These are phyloP conservation scores for Drosophila watanabei DNA, from an alignment of 1,140 invertebrate genomes.

Conservation along the genomic window DNA sequence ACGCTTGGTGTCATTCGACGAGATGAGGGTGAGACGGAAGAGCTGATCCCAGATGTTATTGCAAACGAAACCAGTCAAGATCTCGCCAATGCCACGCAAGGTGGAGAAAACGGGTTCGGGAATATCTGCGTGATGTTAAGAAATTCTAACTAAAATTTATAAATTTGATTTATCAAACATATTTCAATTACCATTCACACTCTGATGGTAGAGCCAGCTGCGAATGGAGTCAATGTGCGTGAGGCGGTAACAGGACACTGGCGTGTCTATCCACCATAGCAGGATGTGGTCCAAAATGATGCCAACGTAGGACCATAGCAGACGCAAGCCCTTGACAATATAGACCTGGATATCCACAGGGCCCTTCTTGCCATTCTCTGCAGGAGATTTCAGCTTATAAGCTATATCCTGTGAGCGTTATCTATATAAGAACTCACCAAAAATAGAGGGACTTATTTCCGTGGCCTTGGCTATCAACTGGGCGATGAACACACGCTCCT, in stretches of 20 bases:
- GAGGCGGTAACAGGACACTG: constrained; percentile 89
- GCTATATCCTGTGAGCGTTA: neutral
- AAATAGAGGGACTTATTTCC: constrained; percentile 79
- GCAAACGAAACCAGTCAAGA: constrained; percentile 91
- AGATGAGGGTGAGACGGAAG: constrained; percentile 86
- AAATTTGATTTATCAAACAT: too few species aligned
- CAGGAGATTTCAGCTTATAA: too few species aligned
- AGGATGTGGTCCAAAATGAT: constrained; percentile 91
- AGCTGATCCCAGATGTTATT: constrained; percentile 91
- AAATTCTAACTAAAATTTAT: neutral
- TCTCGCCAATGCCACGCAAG: constrained; percentile 90
- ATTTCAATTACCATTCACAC: constrained; percentile 86
- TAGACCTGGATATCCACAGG: constrained; percentile 67
- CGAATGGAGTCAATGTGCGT: constrained; percentile 90
- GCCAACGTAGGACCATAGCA: constrained; percentile 91
- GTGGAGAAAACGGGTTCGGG: constrained; percentile 89
- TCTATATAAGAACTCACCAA: constrained; percentile 49
- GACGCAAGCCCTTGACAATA: constrained; percentile 87
- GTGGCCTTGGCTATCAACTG: constrained; percentile 75
- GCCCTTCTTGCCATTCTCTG: constrained; percentile 85
- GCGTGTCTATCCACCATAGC: constrained; percentile 92
- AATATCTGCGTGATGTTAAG: constrained; percentile 86
- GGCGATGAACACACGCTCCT: constrained; percentile 74
- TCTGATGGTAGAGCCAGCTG: constrained; percentile 89
- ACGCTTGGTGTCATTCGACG: constrained; percentile 54